phyloP scores from a whole-genome alignment of 2,113 vertebrate species.

The Trogon surrucura region DNA sequence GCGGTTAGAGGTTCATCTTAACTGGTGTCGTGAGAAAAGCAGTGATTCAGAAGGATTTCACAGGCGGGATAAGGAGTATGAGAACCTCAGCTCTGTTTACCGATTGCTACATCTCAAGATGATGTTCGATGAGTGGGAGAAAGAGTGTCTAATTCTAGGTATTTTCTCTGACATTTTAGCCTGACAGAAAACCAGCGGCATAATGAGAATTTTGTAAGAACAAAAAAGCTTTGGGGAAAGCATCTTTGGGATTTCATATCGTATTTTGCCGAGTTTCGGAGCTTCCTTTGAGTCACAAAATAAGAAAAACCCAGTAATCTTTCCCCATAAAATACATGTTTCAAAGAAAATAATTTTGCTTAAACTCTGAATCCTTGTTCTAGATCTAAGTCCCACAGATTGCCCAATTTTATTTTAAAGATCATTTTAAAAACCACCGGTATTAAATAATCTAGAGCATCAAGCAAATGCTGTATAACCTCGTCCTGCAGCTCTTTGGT shows the following conservation, averaged over 20 bases:
- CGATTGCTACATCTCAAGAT: background rate
- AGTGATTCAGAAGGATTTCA: background rate
- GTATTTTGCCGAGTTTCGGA: background rate
- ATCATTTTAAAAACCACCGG: background rate
- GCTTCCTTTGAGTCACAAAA: background rate
- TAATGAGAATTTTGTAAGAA: background rate
- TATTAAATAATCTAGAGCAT: background rate
- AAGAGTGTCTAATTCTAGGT: background rate
- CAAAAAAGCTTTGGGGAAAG: background rate
- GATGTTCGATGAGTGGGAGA: background rate
- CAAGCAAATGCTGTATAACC: background rate
- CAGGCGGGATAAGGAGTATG: background rate
- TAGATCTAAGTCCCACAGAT: background rate
- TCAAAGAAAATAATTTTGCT: background rate
- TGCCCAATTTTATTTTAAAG: background rate
- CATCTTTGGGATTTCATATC: background rate
- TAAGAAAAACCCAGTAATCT: background rate
- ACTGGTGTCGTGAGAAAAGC: background rate
- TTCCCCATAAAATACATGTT: background rate
- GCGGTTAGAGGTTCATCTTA: accelerated
- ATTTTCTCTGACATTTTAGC: background rate
- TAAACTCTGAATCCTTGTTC: background rate
- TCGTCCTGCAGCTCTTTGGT: background rate
- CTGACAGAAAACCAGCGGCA: background rate
- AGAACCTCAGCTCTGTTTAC: background rate